Base-by-base conservation (phyloP, 2,113 vertebrate species). In the Phrynosoma blainvillii region DNA sequence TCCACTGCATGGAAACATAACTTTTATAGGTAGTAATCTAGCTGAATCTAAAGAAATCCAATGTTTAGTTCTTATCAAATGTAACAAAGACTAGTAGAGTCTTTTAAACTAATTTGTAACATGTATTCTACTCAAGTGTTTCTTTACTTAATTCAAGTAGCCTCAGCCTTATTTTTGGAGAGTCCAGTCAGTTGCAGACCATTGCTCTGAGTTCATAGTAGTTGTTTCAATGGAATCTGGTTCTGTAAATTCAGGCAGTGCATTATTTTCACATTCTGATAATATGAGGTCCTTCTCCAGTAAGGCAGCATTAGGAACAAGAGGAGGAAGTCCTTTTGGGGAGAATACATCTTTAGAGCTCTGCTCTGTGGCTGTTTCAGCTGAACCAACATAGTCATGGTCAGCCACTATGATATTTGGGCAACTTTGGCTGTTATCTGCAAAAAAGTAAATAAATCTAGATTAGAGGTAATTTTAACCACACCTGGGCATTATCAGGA, bases 361-460 rank as follows among this genome's bases (percentile, higher is more conserved):
- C 47, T 92, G 56, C 88, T 91, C 92, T 91, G 18, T 80, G n/a
- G 86, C 80, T 89, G 88, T 92, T 91, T 96, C 96, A 52, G 94
- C 91, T 25, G 94, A 89, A 36, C 95, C 93, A 87, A 88, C 77
- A 74, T 96, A 97, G 87, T 97, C 96, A 74, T 96, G 96, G 90
- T 97, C 96, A 91, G 93, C 88, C 84, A 96, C 90, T 74, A 94
- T 70, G 8, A 95, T 87, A 47, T 92, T 93, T 90, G 93, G 94
- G 36, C 95, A 88, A 78, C 95, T 78, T 87, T 86, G 95, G 84
- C 82, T 91, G 56, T 87, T 93, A 16, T 88, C 96, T 97, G 93
- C 84, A 96, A 95, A 71, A 71, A 95, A n/a, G 87, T 89, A 94
- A 88, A 84, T 0, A 89, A 18, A 1, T 21, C 25, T 75, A 75